Conservation (phyloP, 2,888 invertebrate genomes). For the Arctia plantaginis region DNA sequence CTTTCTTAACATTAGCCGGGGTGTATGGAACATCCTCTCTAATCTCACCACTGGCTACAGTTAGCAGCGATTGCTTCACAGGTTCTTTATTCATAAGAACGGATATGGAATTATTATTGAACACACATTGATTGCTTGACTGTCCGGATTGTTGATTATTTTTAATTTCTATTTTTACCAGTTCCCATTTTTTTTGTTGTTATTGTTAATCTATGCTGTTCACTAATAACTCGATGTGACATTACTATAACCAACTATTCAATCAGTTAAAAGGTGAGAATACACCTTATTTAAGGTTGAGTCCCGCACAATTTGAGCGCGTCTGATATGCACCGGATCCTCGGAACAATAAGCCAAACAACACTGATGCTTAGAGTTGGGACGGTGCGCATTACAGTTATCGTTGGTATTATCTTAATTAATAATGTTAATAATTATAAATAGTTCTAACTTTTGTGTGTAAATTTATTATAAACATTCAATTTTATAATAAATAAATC, state of each 20-base stretch:
- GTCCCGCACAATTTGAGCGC: background rate
- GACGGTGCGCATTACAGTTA: background rate
- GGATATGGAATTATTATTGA: no score
- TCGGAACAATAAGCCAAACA: background rate
- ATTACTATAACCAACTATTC: no score
- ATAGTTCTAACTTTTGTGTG: background rate
- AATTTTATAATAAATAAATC: no score
- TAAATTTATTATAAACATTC: no score
- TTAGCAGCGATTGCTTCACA: background rate
- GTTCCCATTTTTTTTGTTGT: background rate
- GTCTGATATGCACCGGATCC: background rate
- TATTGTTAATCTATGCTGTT: background rate
- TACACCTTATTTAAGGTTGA: background rate
- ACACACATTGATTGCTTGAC: background rate
- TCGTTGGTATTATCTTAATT: background rate
- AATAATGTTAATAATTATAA: background rate
- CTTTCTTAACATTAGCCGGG: background rate
- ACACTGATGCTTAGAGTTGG: background rate
- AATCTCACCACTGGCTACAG: background rate
- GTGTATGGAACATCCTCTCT: background rate
- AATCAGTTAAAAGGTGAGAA: background rate
- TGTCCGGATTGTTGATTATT: background rate
- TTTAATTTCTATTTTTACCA: background rate
- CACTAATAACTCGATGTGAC: background rate
- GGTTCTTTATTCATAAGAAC: background rate